Conservation (phyloP, 2,888 invertebrate species). For the Rotaria macrura region DNA sequence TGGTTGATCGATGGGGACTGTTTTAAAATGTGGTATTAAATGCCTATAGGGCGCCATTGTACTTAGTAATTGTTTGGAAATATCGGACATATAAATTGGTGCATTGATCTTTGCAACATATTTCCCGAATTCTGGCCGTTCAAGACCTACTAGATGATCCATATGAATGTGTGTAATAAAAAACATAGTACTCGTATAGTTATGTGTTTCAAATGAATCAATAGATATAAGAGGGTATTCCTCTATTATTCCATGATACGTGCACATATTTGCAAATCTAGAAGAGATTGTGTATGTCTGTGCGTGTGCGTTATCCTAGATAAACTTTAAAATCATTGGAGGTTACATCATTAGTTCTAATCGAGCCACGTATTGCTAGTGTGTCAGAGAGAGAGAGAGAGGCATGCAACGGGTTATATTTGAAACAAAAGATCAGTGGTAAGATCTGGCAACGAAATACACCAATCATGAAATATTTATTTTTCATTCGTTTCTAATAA, state of each 20-base stretch:
- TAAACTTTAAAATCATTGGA: neutral
- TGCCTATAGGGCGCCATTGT: neutral
- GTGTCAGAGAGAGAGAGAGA: neutral
- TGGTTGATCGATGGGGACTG: neutral
- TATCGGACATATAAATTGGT: neutral
- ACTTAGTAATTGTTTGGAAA: neutral
- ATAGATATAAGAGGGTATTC: slow-evolving; percentile 20
- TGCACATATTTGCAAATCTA: neutral
- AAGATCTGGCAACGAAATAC: neutral
- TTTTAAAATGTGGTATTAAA: neutral
- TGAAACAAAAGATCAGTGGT: neutral
- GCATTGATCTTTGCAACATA: neutral
- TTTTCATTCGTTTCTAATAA: neutral
- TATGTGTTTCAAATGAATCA: slow-evolving; percentile 22
- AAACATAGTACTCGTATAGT: slow-evolving; percentile 9
- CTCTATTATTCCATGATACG: neutral
- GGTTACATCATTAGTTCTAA: neutral
- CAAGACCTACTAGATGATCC: slow-evolving; percentile 17
- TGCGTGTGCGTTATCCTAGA: too few species aligned
- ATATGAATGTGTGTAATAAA: slow-evolving; percentile 21
- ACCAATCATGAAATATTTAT: neutral
- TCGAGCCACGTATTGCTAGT: neutral
- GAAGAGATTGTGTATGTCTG: too few species aligned
- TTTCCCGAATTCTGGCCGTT: slow-evolving; percentile 12
- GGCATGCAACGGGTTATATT: neutral